A percentile compares a stretch with the other conserved stretches of the same genome.
phyloP scores from a whole-genome alignment of 2,113 vertebrate genomes.

The Varanus komodoensis region DNA sequence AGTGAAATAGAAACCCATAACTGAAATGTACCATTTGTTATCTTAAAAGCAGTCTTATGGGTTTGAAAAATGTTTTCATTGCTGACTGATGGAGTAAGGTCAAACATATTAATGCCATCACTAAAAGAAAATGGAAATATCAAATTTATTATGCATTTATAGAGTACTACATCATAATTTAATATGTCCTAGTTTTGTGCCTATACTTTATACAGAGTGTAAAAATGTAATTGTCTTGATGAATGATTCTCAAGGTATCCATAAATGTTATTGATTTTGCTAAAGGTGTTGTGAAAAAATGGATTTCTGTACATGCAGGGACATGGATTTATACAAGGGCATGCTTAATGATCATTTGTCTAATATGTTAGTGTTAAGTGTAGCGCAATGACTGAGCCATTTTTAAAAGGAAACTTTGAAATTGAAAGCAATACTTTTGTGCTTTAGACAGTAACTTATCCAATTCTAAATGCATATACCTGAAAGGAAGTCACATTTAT shows the following conservation, averaged over 20 bases:
- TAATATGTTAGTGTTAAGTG: constrained; percentile 45
- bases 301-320: constrained; percentile 50
- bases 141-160: constrained; percentile 62
- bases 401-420: constrained; percentile 20
- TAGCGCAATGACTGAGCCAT: constrained; percentile 13
- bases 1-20: constrained; percentile 26
- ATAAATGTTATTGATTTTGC: constrained; percentile 68
- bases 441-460: not conserved
- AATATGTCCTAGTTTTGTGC: constrained; percentile 36
- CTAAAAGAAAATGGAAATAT: constrained; percentile 66
- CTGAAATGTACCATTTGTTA: constrained; percentile 22
- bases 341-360: constrained; percentile 34
- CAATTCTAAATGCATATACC: constrained; percentile 24
- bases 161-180: constrained; percentile 59
- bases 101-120: constrained; percentile 60
- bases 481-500: constrained; percentile 7
- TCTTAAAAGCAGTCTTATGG: constrained; percentile 45
- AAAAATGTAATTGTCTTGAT: constrained; percentile 70
- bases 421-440: constrained; percentile 12
- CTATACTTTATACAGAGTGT: constrained; percentile 60
- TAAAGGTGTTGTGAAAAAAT: constrained; percentile 47
- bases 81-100: constrained; percentile 41
- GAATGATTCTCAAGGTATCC: constrained; percentile 56
- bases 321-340: constrained; percentile 55
- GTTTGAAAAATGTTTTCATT: constrained; percentile 40